Base-by-base conservation (phyloP, 2,113 vertebrate genomes). In the Salvelinus alpinus region DNA sequence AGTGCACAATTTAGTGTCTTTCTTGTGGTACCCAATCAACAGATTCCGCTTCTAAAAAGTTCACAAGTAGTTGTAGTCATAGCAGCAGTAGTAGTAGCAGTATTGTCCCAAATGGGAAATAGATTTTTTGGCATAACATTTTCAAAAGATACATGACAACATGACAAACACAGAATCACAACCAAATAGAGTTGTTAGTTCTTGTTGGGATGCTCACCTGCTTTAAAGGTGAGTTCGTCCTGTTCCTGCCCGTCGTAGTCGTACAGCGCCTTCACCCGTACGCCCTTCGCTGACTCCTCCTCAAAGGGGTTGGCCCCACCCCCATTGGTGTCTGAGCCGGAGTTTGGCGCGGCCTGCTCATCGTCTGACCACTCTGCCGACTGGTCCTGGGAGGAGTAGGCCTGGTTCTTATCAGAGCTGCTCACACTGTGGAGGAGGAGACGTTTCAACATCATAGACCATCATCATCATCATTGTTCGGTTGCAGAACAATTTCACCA, bases 171-270 rank as follows among this genome's bases (percentile, higher is more conserved):
- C 51, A 14, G 2, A 54, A 54, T 44, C 12, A 54, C 51, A 54
- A 54, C 14, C 14, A 54, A 54, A 54, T 5, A 14, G 16, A 4
- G n/a, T 38, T 70, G 8, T 64, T 6, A 3, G 60, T 62, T 9
- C n/a, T 62, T 1, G n/a, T 62, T 11, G 27, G 5, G 16, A 16
- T 12, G 1, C 84, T 87, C 92, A 99, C 97, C 97, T 44, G 96
- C 95, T 93, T 91, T 96, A 91, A 99, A 99, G 92, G 91, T 99
- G 85, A 99, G 95, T 81, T 99, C 97, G 1, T 99, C 97, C 90
- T 97, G 97, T 83, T 99, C 97, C 80, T 99, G 97, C 66, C 97
- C 97, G 0, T 96, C 95, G 0, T 99, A 99, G 92, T 99, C 96
- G 0, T 99, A 99, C 54, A 99, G 94, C 0, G 97, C 97, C 67